These are phyloP conservation scores for Zootermopsis nevadensis DNA, from an alignment of 2,888 invertebrate species.

Conservation along the genomic window DNA sequence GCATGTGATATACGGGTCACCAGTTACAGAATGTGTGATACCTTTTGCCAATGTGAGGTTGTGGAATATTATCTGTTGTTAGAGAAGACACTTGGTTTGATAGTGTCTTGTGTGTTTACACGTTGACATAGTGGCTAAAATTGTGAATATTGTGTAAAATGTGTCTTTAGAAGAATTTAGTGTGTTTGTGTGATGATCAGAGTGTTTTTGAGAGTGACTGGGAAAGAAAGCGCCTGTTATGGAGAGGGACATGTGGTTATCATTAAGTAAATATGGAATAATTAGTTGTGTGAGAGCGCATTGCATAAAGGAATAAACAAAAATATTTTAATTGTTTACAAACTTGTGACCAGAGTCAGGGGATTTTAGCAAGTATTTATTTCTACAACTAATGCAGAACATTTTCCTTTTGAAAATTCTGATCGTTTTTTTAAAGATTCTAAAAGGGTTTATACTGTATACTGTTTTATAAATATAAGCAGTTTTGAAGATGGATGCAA, in stretches of 20 bases:
- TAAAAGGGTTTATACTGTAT: too few relatives aligned
- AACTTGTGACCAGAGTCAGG: conserved; percentile 19
- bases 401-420: too few relatives aligned
- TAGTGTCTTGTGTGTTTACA: conserved; percentile 33
- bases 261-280: conserved; percentile 22
- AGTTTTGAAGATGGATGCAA: too few relatives aligned
- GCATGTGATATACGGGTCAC: conserved; percentile 42
- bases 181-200: conserved; percentile 21
- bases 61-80: background rate
- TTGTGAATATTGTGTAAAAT: conserved; percentile 36
- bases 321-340: conserved; percentile 51
- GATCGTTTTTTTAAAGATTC: too few relatives aligned
- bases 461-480: too few relatives aligned
- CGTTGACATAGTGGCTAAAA: conserved; percentile 31
- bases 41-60: conserved; percentile 36
- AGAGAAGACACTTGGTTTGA: conserved; percentile 29
- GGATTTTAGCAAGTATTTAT: background rate
- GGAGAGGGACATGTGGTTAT: conserved; percentile 12
- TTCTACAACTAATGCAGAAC: background rate
- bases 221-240: conserved; percentile 11
- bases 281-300: conserved; percentile 43
- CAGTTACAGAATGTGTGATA: conserved; percentile 18
- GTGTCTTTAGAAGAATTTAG: conserved; percentile 32
- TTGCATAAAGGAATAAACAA: conserved; percentile 48
- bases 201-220: background rate